Conservation (phyloP, 2,797 vertebrate species). For the Champsocephalus gunnari region DNA sequence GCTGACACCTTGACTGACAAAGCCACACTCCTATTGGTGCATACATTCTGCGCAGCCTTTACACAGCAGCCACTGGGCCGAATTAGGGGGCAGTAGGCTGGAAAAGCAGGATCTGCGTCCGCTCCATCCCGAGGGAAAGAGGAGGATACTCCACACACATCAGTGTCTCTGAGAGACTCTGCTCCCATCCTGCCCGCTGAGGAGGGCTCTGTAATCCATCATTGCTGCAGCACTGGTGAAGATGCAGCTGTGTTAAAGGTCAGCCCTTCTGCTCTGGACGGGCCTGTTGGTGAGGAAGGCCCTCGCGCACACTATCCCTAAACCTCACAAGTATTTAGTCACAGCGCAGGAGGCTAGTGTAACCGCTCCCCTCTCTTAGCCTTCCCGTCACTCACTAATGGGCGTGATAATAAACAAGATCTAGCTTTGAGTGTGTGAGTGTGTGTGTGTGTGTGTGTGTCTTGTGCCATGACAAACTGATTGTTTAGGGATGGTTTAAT, state of each 20-base stretch:
- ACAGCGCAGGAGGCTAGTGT: conserved; percentile 57
- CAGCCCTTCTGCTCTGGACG: conserved; percentile 29
- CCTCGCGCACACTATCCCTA: conserved; percentile 23
- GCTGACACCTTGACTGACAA: conserved; percentile 71
- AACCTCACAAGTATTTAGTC: conserved; percentile 59
- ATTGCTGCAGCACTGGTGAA: conserved; percentile 45
- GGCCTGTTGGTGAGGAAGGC: conserved; percentile 61
- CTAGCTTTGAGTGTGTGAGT: not conserved
- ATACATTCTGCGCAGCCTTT: conserved; percentile 23
- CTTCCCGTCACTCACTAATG: conserved; percentile 73
- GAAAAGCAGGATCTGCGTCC: conserved; percentile 23
- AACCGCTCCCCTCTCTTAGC: conserved; percentile 67
- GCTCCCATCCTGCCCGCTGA: conserved; percentile 33
- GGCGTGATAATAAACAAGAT: conserved; percentile 51
- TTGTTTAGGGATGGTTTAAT: conserved; percentile 62
- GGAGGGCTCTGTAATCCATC: conserved; percentile 60
- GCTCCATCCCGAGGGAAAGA: conserved; percentile 11
- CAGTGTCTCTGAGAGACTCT: conserved; percentile 45
- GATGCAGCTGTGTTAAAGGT: conserved; percentile 55
- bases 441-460: no score
- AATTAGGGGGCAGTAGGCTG: conserved; percentile 22
- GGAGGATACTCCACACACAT: conserved; percentile 26
- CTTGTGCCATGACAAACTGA: conserved; percentile 61
- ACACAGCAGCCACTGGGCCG: conserved; percentile 3
- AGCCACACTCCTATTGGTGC: conserved; percentile 40